These are phyloP conservation scores for Peromyscus melanophrys DNA, from an alignment of 2,797 vertebrate genomes.

Conservation along the genomic window DNA sequence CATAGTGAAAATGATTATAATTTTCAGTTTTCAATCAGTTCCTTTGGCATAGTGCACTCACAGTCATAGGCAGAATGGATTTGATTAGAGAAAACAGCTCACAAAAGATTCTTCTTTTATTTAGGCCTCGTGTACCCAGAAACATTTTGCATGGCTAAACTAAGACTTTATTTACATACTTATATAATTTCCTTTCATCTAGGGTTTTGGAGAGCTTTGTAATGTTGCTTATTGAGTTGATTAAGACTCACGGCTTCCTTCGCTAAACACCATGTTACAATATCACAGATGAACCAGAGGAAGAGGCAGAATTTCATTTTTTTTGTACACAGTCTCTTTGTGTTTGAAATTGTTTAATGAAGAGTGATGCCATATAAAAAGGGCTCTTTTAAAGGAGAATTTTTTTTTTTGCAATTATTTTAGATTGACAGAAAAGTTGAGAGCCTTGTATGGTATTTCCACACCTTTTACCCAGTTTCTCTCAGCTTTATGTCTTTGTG, in stretches of 20 bases:
- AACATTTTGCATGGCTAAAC: constrained; percentile 52
- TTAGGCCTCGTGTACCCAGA: constrained; percentile 36
- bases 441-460: neutral
- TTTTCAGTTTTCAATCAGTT: constrained; percentile 44
- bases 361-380: neutral
- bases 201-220: constrained; percentile 68
- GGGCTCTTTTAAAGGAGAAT: neutral
- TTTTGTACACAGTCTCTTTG: neutral
- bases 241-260: constrained; percentile 52
- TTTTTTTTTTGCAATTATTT: constrained; percentile 43
- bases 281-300: constrained; percentile 38
- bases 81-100: constrained; percentile 67
- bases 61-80: constrained; percentile 47
- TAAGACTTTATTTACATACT: constrained; percentile 74
- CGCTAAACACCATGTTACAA: constrained; percentile 30
- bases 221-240: constrained; percentile 62
- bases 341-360: constrained; percentile 61
- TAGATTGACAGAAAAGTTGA: constrained; percentile 25
- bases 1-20: constrained; percentile 26
- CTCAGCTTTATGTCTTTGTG: neutral
- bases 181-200: constrained; percentile 74
- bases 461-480: neutral
- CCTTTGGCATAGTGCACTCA: neutral
- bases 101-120: constrained; percentile 46
- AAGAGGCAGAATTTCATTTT: constrained; percentile 29